Evolutionary conservation across 2,888 invertebrate species (phyloP).

Genomic region (Hylaea fasciaria): DNA sequence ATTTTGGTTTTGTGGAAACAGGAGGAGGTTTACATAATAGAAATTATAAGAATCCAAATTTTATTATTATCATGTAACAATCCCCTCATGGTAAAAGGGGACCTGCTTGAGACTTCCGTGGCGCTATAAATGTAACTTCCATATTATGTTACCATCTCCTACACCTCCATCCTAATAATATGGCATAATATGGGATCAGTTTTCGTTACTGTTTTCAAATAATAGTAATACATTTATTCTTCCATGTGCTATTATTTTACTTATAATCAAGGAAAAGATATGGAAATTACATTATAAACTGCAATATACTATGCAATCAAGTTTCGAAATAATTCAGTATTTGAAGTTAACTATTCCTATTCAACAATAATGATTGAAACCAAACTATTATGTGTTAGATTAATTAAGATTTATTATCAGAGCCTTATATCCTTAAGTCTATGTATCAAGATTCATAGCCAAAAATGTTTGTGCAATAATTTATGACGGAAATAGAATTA

Average conservation of each 20-base stretch:
- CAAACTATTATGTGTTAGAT: neutral
- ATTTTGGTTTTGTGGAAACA: constrained; percentile 75
- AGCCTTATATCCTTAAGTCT: constrained; percentile 1
- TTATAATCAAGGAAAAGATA: constrained; percentile 47
- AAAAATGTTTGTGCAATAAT: constrained; percentile 11
- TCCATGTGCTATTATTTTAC: neutral
- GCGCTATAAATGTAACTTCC: constrained; percentile 67
- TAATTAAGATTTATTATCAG: neutral
- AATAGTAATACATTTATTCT: neutral
- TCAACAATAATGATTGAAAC: neutral
- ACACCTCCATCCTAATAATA: constrained; percentile 48
- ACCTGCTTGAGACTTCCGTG: constrained; percentile 18
- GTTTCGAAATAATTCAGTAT: neutral
- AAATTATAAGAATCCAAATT: constrained; percentile 56
- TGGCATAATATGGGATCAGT: neutral
- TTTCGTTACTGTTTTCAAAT: too few relatives aligned
- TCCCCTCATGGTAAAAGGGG: constrained; percentile 77
- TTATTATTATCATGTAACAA: constrained; percentile 54
- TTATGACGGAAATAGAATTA: neutral
- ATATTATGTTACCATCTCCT: constrained; percentile 49
- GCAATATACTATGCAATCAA: constrained; percentile 1
- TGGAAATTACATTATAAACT: constrained; percentile 63
- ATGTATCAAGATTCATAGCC: constrained; percentile 6
- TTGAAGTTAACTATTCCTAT: neutral
- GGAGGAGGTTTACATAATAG: constrained; percentile 77